These are phyloP conservation scores for Chaenogobius annularis DNA, from an alignment of 2,113 vertebrate species.

Conservation along the genomic window DNA sequence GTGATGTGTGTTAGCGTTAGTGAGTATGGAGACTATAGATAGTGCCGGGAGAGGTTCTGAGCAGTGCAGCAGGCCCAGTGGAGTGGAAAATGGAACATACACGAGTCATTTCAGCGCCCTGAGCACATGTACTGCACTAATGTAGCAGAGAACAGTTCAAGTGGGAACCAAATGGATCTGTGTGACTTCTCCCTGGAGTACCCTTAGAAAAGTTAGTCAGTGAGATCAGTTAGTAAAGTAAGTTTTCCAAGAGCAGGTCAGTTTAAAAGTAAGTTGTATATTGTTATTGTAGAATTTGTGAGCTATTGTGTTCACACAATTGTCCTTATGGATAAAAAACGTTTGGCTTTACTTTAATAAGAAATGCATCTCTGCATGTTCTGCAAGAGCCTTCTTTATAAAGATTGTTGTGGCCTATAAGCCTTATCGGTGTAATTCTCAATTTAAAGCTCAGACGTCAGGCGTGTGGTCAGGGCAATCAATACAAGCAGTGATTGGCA, in stretches of 20 bases:
- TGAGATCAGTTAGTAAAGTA: neutral
- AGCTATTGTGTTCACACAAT: too few relatives aligned
- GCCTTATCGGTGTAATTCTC: too few relatives aligned
- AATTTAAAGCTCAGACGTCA: too few relatives aligned
- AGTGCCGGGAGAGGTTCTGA: neutral
- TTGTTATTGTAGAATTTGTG: too few relatives aligned
- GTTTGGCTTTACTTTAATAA: too few relatives aligned
- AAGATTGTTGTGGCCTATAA: too few relatives aligned
- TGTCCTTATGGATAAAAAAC: too few relatives aligned
- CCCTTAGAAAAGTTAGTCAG: neutral
- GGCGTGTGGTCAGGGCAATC: too few relatives aligned
- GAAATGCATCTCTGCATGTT: too few relatives aligned
- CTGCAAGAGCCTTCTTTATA: too few relatives aligned
- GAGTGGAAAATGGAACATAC: constrained; percentile 8
- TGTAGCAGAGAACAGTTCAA: neutral
- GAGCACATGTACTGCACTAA: neutral
- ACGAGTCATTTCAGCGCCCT: neutral
- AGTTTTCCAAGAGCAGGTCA: neutral
- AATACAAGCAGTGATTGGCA: too few relatives aligned
- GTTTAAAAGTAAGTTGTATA: too few relatives aligned
- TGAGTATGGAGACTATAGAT: neutral
- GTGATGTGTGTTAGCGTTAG: neutral
- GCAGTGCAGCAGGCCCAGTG: neutral
- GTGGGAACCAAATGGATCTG: neutral
- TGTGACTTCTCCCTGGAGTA: neutral